These are phyloP conservation scores for Larimichthys crocea DNA, from an alignment of 2,113 vertebrate species.

Conservation along the genomic window DNA sequence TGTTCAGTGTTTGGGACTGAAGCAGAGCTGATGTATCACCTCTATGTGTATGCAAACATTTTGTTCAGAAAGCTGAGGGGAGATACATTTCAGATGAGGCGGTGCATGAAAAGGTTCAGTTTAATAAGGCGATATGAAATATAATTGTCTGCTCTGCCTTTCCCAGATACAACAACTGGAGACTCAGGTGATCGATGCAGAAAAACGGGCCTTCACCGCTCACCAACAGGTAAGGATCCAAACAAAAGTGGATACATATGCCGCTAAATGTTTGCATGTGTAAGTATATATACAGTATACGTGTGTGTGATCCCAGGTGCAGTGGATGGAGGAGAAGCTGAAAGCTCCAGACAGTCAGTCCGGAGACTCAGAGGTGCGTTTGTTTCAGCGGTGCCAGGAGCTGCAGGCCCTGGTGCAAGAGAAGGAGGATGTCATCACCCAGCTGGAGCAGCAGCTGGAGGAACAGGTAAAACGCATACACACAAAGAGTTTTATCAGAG, in stretches of 20 bases:
- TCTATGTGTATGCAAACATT: background rate
- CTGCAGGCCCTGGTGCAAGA: slow-evolving; percentile 89
- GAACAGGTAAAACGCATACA: slow-evolving; percentile 88
- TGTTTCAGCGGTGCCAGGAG: slow-evolving; percentile 94
- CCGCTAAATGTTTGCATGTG: background rate
- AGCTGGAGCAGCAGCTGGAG: slow-evolving; percentile 92
- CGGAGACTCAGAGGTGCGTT: slow-evolving; percentile 88
- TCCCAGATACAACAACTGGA: slow-evolving; percentile 96
- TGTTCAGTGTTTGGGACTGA: slow-evolving; percentile 35
- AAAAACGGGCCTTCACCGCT: slow-evolving; percentile 91
- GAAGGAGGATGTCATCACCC: slow-evolving; percentile 90
- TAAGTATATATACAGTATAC: background rate
- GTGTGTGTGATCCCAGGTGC: slow-evolving; percentile 83
- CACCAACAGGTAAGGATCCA: slow-evolving; percentile 90
- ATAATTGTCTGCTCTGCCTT: background rate
- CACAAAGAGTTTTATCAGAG: background rate
- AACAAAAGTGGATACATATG: background rate
- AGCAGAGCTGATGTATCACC: slow-evolving; percentile 31
- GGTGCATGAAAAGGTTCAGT: background rate
- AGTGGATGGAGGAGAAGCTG: slow-evolving; percentile 97
- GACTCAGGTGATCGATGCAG: slow-evolving; percentile 93
- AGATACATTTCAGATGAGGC: background rate
- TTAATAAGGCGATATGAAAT: background rate
- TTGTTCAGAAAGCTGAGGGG: slow-evolving; percentile 4
- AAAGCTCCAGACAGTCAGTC: slow-evolving; percentile 91